Evolutionary conservation across 2,888 invertebrate species (phyloP), one percentile per base, ranked within the genome.

Genomic region (Oligia strigilis): DNA sequence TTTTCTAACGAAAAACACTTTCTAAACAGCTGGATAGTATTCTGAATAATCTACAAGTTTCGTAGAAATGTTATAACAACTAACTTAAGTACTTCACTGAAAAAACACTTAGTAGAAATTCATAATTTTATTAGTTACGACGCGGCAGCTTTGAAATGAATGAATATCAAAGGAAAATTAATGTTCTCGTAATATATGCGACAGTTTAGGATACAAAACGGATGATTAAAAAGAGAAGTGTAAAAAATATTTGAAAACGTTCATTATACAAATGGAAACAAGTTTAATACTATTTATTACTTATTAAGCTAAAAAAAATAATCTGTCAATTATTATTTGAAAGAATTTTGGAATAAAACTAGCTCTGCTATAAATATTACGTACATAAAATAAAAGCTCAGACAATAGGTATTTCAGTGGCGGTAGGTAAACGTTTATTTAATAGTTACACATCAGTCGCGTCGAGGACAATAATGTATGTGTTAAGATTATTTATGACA

Each of bases 121-220:
- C 6, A 36, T n/a, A 36, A 64, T n/a, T 40, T 58, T 40, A 58
- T 40, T 65, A 14, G 13, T 19, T 29, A 77, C 17, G 52, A 8
- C 19, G 14, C 6, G n/a, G n/a, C 2, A 46, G 52, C 29, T 17
- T 55, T 62, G 36, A 66, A 74, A 52, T 29, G 1, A 58, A 49
- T 9, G 23, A 55, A 79, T 62, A 80, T 58, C 40, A 49, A 79
- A 69, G 40, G 29, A 17, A 72, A 72, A 79, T 55, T 14, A 58
- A 46, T 64, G 19, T 29, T 62, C n/a, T 69, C 58, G 19, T 5
- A 36, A 29, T 62, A n/a, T 13, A 36, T 36, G 23, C 6, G 55
- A 64, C 6, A 77, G 55, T 77, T 64, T n/a, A 64, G 19, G 36
- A 36, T 19, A 69, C n/a, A 43, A 77, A 73, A n/a, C 14, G 0